Conservation (phyloP, 2,888 invertebrate species). For the Nymphalis polychloros region DNA sequence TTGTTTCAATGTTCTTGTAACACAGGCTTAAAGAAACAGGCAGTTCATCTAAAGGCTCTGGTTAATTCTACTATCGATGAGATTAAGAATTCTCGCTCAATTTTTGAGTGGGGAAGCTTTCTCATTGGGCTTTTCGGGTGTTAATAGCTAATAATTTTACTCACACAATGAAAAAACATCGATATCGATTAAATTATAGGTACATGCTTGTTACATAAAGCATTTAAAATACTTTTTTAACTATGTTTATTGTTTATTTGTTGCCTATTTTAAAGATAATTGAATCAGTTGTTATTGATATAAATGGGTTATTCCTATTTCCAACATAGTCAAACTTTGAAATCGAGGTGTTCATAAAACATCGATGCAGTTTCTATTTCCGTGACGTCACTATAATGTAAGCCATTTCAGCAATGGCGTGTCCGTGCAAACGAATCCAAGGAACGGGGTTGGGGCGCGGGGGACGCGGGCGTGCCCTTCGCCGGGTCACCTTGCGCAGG, state of each 20-base stretch:
- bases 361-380: slow-evolving; percentile 18
- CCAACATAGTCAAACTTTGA: not conserved
- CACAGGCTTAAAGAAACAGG: too few species aligned
- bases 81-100: too few species aligned
- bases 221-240: too few species aligned
- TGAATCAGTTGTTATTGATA: not conserved
- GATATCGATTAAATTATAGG: slow-evolving; percentile 34
- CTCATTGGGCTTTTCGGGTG: slow-evolving; percentile 59
- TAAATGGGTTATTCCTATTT: not conserved
- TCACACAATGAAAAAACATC: slow-evolving; percentile 14
- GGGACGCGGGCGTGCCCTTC: slow-evolving; percentile 77
- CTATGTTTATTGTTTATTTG: too few species aligned
- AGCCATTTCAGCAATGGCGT: slow-evolving; percentile 74
- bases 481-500: slow-evolving; percentile 77
- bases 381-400: slow-evolving; percentile 39
- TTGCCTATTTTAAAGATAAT: too few species aligned
- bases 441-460: slow-evolving; percentile 47
- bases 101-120: slow-evolving; percentile 53
- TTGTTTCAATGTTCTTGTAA: too few species aligned
- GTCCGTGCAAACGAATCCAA: slow-evolving; percentile 67
- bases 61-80: too few species aligned
- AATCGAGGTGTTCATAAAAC: not conserved
- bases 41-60: too few species aligned
- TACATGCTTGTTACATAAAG: too few species aligned
- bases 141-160: slow-evolving; percentile 31